Conservation (phyloP, 2,113 vertebrate species). For the Xenopus laevis region DNA sequence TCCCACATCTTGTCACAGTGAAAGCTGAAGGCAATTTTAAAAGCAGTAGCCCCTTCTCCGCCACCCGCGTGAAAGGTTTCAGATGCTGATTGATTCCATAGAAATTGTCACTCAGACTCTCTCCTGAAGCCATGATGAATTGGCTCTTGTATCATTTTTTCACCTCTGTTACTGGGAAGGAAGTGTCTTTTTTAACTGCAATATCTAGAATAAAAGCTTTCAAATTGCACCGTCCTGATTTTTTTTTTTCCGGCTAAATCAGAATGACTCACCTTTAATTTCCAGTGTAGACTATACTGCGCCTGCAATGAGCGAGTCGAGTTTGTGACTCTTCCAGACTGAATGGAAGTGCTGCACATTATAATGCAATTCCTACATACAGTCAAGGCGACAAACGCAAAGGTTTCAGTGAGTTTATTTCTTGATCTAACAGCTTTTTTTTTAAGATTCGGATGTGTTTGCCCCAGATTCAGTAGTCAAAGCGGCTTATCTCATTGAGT, state of each 20-base stretch:
- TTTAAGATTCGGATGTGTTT: too few relatives aligned
- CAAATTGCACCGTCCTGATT: constrained; percentile 27
- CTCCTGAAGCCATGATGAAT: constrained; percentile 44
- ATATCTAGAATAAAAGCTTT: constrained; percentile 41
- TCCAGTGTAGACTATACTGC: not conserved
- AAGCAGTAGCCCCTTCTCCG: constrained; percentile 10
- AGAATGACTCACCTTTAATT: constrained; percentile 6
- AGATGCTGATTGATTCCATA: constrained; percentile 37
- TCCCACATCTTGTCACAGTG: constrained; percentile 5
- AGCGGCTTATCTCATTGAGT: too few relatives aligned
- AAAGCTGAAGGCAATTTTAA: constrained; percentile 21
- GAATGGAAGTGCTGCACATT: not conserved
- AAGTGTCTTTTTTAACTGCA: constrained; percentile 27
- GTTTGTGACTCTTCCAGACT: not conserved
- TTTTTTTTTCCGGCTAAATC: not conserved
- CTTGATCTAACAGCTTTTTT: too few relatives aligned
- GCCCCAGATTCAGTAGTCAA: too few relatives aligned
- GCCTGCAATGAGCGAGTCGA: not conserved
- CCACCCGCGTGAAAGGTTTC: constrained; percentile 27
- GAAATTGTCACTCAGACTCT: constrained; percentile 21
- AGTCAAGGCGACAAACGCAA: not conserved
- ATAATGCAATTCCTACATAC: not conserved
- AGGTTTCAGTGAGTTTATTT: not conserved
- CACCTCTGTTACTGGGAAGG: not conserved
- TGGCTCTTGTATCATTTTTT: constrained; percentile 29